Conservation (phyloP, 1,140 invertebrate species). For the Drosophila fuyamai region DNA sequence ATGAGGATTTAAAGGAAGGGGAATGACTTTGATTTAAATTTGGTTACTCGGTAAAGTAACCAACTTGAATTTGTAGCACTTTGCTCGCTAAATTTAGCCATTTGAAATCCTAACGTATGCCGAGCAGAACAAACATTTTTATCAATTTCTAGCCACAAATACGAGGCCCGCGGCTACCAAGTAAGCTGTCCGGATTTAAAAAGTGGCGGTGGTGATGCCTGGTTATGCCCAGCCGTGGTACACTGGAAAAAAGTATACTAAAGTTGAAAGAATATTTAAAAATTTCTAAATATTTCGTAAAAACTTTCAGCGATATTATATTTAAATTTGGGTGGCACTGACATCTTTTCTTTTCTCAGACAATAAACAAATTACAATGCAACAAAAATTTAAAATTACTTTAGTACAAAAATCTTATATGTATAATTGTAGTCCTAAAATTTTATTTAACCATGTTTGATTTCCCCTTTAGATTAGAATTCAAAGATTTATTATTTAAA, state of each 20-base stretch:
- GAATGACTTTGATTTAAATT: neutral
- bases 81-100: constrained; percentile 45
- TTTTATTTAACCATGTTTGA: too few species aligned
- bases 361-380: neutral
- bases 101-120: constrained; percentile 50
- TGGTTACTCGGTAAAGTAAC: neutral
- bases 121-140: constrained; percentile 53
- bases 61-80: constrained; percentile 1
- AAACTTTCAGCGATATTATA: too few species aligned
- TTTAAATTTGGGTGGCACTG: too few species aligned
- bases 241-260: neutral
- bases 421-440: too few species aligned
- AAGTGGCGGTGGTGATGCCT: constrained; percentile 59
- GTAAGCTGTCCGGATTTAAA: constrained; percentile 70
- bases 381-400: too few species aligned
- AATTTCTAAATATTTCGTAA: neutral
- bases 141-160: constrained; percentile 59
- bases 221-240: constrained; percentile 42
- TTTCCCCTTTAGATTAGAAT: too few species aligned
- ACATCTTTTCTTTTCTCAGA: too few species aligned
- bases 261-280: too few species aligned
- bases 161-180: constrained; percentile 23
- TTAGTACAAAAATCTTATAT: too few species aligned
- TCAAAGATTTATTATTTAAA: too few species aligned
- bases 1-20: neutral